phyloP scores from a whole-genome alignment of 2,888 invertebrate species.

The Kryphioiulus occultus region DNA sequence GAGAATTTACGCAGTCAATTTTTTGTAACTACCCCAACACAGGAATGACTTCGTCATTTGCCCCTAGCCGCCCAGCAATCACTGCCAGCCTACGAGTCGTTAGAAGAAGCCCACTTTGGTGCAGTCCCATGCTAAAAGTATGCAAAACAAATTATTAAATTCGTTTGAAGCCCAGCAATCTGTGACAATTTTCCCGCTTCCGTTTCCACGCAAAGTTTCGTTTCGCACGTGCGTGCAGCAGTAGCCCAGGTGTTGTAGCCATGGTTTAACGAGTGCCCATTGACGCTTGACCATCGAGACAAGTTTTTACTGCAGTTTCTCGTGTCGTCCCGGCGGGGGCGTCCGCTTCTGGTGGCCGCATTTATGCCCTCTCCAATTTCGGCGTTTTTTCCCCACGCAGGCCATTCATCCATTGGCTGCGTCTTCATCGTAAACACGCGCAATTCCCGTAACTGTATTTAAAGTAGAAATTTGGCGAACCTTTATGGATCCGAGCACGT shows the following conservation, averaged over 20 bases:
- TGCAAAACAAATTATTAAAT: no score
- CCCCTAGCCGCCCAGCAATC: no score
- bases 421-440: conserved; percentile 35
- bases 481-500: conserved; percentile 2
- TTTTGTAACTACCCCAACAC: no score
- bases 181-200: no score
- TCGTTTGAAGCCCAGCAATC: no score
- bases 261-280: background rate
- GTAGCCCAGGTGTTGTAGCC: background rate
- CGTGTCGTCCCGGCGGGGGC: background rate
- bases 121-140: no score
- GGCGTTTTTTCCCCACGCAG: background rate
- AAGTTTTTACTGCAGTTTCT: conserved; percentile 9
- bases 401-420: background rate
- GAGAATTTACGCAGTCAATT: no score
- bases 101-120: no score
- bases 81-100: no score
- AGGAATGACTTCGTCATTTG: no score
- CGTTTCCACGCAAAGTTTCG: background rate
- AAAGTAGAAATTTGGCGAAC: conserved; percentile 20
- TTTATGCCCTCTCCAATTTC: background rate
- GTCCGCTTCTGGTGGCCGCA: background rate
- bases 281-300: background rate
- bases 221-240: background rate
- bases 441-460: conserved; percentile 40